Conservation (phyloP, 2,888 invertebrate genomes). For the Clostera curtula region DNA sequence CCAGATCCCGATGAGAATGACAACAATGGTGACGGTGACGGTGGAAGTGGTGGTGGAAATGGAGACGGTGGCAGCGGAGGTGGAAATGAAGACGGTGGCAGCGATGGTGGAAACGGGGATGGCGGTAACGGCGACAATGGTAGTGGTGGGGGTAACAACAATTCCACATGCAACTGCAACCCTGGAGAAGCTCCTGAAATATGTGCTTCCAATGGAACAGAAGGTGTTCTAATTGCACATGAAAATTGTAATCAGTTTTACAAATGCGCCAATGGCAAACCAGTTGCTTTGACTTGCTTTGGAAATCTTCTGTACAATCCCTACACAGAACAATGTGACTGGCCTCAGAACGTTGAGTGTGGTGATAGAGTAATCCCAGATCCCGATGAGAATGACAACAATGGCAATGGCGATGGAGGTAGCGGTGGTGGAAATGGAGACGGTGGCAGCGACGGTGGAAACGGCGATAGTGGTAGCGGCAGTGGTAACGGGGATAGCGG, state of each 20-base stretch:
- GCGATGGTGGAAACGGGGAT: slow-evolving; percentile 3
- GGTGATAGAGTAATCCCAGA: slow-evolving; percentile 25
- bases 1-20: slow-evolving; percentile 13
- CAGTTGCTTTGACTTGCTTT: slow-evolving; percentile 24
- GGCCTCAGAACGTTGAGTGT: slow-evolving; percentile 33
- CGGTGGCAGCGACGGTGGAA: slow-evolving; percentile 1
- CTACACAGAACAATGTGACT: slow-evolving; percentile 28
- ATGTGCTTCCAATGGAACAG: slow-evolving; percentile 27
- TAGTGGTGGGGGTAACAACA: slow-evolving; percentile 4
- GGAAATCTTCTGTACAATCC: slow-evolving; percentile 27
- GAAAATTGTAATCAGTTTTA: slow-evolving; percentile 39
- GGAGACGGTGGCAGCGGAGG: background rate
- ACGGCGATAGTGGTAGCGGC: slow-evolving; percentile 1
- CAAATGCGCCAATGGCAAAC: slow-evolving; percentile 25
- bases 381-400: slow-evolving; percentile 7
- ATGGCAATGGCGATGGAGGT: slow-evolving; percentile 3
- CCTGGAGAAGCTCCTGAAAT: slow-evolving; percentile 29
- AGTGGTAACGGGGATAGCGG: no score
- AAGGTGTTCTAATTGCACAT: slow-evolving; percentile 30
- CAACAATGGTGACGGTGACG: slow-evolving; percentile 1
- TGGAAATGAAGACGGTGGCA: background rate
- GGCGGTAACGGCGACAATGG: slow-evolving; percentile 6
- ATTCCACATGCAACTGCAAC: slow-evolving; percentile 23
- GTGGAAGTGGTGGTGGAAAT: background rate
- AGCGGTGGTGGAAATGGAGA: slow-evolving; percentile 3